phyloP scores from a whole-genome alignment of 2,797 vertebrate species.

The Pseudomugil tenellus region DNA sequence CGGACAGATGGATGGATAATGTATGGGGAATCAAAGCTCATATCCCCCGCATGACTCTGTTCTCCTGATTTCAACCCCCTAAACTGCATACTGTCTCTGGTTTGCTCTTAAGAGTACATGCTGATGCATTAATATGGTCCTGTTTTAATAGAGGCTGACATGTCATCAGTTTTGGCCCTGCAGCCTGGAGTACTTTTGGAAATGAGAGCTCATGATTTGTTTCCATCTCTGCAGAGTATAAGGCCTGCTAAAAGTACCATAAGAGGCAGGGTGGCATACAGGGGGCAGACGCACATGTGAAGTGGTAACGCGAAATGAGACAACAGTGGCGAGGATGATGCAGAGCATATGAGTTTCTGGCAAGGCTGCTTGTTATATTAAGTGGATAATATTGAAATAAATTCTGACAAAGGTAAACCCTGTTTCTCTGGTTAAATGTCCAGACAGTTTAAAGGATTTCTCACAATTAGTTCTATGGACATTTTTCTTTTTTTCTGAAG shows the following conservation, averaged over 20 bases:
- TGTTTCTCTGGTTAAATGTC: slow-evolving; percentile 14
- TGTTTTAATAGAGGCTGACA: slow-evolving; percentile 69
- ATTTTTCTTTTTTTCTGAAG: slow-evolving; percentile 3
- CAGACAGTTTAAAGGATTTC: slow-evolving; percentile 1
- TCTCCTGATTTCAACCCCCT: neutral
- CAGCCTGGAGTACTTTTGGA: slow-evolving; percentile 37
- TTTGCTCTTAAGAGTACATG: slow-evolving; percentile 33
- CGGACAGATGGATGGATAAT: no score
- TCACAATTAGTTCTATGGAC: neutral
- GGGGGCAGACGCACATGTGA: slow-evolving; percentile 13
- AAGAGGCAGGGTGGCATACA: slow-evolving; percentile 75
- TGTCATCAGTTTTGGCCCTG: slow-evolving; percentile 55
- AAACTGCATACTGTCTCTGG: slow-evolving; percentile 5
- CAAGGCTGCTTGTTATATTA: slow-evolving; percentile 40
- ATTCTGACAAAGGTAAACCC: neutral
- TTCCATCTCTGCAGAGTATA: slow-evolving; percentile 19
- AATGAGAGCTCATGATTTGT: slow-evolving; percentile 64
- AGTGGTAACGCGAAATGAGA: slow-evolving; percentile 30
- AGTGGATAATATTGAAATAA: slow-evolving; percentile 22
- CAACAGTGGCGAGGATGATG: slow-evolving; percentile 18
- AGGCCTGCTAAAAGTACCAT: slow-evolving; percentile 63
- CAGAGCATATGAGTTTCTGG: slow-evolving; percentile 29
- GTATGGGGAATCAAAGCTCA: slow-evolving; percentile 10
- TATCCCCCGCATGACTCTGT: neutral
- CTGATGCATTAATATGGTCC: slow-evolving; percentile 54